Evolutionary conservation across 2,888 invertebrate species (phyloP), one percentile per base, ranked within the genome.

Genomic region (Strigamia transsilvanica): DNA sequence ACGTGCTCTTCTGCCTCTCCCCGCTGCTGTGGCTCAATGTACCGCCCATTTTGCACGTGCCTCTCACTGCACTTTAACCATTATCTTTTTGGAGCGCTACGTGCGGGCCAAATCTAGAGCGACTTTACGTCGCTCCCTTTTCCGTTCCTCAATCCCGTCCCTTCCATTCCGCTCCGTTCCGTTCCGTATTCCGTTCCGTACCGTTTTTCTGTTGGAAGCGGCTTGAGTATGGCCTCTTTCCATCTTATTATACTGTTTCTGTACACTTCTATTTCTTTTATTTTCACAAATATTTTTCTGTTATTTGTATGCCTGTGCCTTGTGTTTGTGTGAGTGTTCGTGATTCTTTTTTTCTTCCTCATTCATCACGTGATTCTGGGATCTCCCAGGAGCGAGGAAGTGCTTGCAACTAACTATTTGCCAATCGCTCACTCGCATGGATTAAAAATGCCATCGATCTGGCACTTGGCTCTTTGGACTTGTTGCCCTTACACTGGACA

Each of bases 1-100:
- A 83, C 42, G 83, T 82, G 73, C 73, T 32, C 73, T 73, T 73
- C 73, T 73, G 73, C 73, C 73, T 73, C 73, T 73, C 32, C 73
- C 73, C 73, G 73, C 73, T 73, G 73, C 73, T 73, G 73, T 73
- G 73, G 73, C 73, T 73, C 73, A 32, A 73, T 73, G 73, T 73
- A 73, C 23, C 56, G 73, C 73, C 73, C 73, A 73, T 73, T 73
- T 73, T 73, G 73, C 73, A 73, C 73, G 73, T 73, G 73, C 73
- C 73, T 73, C 32, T 73, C 73, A 73, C 73, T 27, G 73, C 73
- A 73, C 73, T 73, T 73, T 73, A 32, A 73, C 32, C 32, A 73
- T 73, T 73, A 32, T 73, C 73, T 73, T 73, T 73, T 73, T 73
- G 73, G 73, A 73, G 73, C 73, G 32, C 73, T 73, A 73, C 73